A percentile compares a stretch with the other conserved stretches of the same genome.
phyloP scores from a whole-genome alignment of 2,113 vertebrate species.

The Dromaius novaehollandiae region DNA sequence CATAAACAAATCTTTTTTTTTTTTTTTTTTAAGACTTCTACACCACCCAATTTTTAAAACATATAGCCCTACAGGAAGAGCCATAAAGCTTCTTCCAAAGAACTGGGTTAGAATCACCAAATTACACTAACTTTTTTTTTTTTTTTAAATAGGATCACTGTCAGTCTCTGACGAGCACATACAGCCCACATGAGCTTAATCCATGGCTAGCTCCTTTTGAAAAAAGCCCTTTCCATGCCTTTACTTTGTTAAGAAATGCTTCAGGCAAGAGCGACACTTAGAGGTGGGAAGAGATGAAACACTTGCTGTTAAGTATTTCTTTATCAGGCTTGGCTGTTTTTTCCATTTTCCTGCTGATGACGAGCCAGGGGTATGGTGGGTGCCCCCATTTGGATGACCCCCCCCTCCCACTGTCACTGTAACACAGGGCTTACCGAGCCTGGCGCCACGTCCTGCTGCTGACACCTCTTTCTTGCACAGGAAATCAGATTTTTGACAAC shows the following conservation, averaged over 20 bases:
- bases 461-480: not conserved
- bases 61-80: not conserved
- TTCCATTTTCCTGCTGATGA: not conserved
- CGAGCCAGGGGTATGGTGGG: not conserved
- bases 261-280: not conserved
- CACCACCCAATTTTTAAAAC: not conserved
- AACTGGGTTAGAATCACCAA: not conserved
- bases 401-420: not conserved
- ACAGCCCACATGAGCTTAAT: not conserved
- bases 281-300: not conserved
- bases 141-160: not conserved
- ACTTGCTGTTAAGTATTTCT: not conserved
- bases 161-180: not conserved
- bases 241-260: not conserved
- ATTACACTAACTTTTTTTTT: accelerated
- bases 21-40: not conserved
- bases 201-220: not conserved
- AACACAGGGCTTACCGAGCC: not conserved
- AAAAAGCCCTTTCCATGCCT: not conserved
- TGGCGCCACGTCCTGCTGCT: not conserved
- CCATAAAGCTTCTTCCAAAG: not conserved
- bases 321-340: not conserved
- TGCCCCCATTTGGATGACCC: not conserved
- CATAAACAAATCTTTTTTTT: not conserved
- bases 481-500: not conserved